A percentile compares a stretch with the other conserved stretches of the same genome.
Evolutionary conservation across 2,888 invertebrate genomes (phyloP).

Genomic region (Orthonychiurus folsomi): DNA sequence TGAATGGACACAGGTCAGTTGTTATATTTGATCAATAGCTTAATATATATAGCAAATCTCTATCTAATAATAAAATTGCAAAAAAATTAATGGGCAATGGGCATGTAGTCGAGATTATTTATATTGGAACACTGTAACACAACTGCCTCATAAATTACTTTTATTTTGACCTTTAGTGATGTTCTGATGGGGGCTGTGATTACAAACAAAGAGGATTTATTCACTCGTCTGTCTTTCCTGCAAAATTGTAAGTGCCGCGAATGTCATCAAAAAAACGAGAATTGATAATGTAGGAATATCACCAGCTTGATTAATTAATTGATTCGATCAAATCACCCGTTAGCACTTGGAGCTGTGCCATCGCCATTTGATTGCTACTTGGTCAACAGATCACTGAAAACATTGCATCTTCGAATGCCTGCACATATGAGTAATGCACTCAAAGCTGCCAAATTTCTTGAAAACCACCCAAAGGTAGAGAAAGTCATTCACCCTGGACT

Average conservation of each 20-base stretch:
- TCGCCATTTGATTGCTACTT: slow-evolving; percentile 54
- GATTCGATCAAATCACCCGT: too few relatives aligned
- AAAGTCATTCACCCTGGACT: slow-evolving; percentile 52
- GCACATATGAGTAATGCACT: slow-evolving; percentile 49
- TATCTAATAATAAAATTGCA: too few relatives aligned
- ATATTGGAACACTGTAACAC: too few relatives aligned
- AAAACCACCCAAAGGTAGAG: slow-evolving; percentile 46
- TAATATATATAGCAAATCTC: too few relatives aligned
- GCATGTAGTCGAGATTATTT: too few relatives aligned
- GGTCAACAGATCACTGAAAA: slow-evolving; percentile 51
- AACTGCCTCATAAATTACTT: neutral
- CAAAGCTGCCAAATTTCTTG: slow-evolving; percentile 48
- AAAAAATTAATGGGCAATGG: too few relatives aligned
- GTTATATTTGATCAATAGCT: too few relatives aligned
- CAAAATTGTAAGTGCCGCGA: slow-evolving; percentile 75
- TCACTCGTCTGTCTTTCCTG: slow-evolving; percentile 64
- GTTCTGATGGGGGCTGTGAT: slow-evolving; percentile 89
- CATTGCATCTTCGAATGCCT: slow-evolving; percentile 51
- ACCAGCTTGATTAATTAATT: too few relatives aligned
- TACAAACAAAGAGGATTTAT: slow-evolving; percentile 62
- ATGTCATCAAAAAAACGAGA: too few relatives aligned
- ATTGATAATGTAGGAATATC: neutral
- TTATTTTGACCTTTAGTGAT: slow-evolving; percentile 53
- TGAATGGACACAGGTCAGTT: slow-evolving; percentile 99
- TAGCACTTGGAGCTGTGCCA: slow-evolving; percentile 35